Base-by-base conservation (phyloP, 2,113 vertebrate species). In the Asarcornis scutulata region DNA sequence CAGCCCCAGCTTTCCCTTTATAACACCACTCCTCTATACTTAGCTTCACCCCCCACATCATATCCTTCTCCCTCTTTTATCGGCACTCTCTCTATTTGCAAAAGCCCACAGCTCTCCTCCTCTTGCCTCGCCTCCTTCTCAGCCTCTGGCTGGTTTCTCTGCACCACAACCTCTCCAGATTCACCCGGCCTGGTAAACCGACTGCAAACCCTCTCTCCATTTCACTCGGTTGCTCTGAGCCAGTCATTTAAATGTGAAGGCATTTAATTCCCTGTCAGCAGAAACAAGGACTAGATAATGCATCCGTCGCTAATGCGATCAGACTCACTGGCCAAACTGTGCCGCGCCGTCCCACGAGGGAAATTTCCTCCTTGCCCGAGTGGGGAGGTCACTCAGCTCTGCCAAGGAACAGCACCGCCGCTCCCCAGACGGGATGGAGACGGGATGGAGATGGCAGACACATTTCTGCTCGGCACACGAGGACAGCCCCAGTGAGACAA, bases 1-100 rank as follows among this genome's bases (percentile, higher is more conserved):
- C 77, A 92, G 86, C 48, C 77, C 66, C 83, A 68, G 66, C 68
- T 89, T 93, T 91, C 81, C 64, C 83, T 91, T 86, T 78, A 44
- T 64, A 93, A 86, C 50, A 59, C 44, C 53, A 44, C 21, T 75
- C 25, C n/a, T 92, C 86, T 88, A 52, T 29, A 76, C 66, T 80
- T 69, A 53, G 53, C 40, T 90, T 55, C 55, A 74, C 73, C 73
- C 76, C 73, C 60, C 71, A 44, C 25, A 6, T 11, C 14, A 2
- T 25, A 86, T 66, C 59, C 68, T 69, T 89, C 59, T 84, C 32
- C 20, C 34, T 88, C 55, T 62, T 74, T 44, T 66, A 80, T 13
- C 62, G 21, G 48, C n/a, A 17, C 40, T 66, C 58, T 59, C 62
- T 64, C 1, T 0, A 5, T 69, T 5, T 36, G 50, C 63, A 91